Evolutionary conservation across 2,113 vertebrate species (phyloP).

Genomic region (Salminus brasiliensis): DNA sequence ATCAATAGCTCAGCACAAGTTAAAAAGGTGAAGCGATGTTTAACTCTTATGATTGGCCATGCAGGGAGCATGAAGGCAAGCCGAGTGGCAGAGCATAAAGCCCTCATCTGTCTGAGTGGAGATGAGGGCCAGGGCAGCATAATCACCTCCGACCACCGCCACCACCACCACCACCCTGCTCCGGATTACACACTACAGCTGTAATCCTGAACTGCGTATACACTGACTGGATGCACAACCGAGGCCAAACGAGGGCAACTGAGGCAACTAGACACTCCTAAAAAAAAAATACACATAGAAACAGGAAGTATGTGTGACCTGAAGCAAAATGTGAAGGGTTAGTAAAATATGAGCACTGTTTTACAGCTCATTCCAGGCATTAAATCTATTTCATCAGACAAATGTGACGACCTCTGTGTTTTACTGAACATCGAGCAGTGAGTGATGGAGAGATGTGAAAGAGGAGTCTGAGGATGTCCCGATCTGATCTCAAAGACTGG

Average conservation of each 20-base stretch:
- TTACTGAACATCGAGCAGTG: neutral
- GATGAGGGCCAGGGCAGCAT: slow-evolving; percentile 48
- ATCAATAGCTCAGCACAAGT: slow-evolving; percentile 9
- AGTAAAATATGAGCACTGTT: neutral
- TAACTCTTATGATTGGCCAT: slow-evolving; percentile 9
- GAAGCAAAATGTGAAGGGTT: neutral
- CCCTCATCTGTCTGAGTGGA: slow-evolving; percentile 24
- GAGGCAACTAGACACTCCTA: slow-evolving; percentile 1
- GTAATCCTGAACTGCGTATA: slow-evolving; percentile 77
- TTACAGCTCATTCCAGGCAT: too few species aligned
- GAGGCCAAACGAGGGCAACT: slow-evolving; percentile 4
- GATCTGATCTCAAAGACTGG: too few species aligned
- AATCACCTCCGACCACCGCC: slow-evolving; percentile 72
- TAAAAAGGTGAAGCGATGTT: slow-evolving; percentile 34
- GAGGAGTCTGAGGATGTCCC: neutral
- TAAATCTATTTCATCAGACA: neutral
- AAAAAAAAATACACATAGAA: neutral
- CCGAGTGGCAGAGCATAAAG: slow-evolving; percentile 12
- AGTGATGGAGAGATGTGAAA: neutral
- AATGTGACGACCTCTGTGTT: neutral
- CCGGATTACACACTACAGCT: slow-evolving; percentile 74
- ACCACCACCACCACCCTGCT: slow-evolving; percentile 70
- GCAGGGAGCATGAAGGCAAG: slow-evolving; percentile 24
- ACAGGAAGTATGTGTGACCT: too few species aligned
- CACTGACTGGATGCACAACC: slow-evolving; percentile 60